These are phyloP conservation scores for Drosophila cracens DNA, from an alignment of 2,888 invertebrate genomes.

Conservation along the genomic window DNA sequence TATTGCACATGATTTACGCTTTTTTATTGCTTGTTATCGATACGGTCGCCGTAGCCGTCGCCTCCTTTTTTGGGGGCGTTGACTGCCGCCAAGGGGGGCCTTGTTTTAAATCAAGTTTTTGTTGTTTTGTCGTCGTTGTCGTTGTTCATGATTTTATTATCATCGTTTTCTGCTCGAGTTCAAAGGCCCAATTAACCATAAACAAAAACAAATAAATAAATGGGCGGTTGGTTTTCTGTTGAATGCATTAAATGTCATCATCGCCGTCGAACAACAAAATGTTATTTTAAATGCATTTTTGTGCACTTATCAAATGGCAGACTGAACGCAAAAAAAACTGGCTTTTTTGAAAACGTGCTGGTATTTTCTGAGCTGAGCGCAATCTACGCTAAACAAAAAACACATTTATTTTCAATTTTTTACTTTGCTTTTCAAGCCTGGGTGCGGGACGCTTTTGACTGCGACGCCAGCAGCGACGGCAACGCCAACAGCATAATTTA, in stretches of 20 bases:
- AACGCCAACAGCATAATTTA: conserved; percentile 67
- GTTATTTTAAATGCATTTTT: conserved; percentile 58
- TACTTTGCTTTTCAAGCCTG: conserved; percentile 37
- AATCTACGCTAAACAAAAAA: conserved; percentile 46
- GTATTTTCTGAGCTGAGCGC: conserved; percentile 66
- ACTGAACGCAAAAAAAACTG: conserved; percentile 14
- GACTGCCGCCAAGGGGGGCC: conserved; percentile 50
- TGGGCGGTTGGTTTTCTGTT: conserved; percentile 27
- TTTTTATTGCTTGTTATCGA: conserved; percentile 44
- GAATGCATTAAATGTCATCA: conserved; percentile 59
- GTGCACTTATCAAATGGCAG: conserved; percentile 73
- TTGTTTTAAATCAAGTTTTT: conserved; percentile 68
- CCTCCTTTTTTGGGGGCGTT: conserved; percentile 64
- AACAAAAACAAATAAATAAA: conserved; percentile 48
- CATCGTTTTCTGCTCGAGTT: conserved; percentile 57
- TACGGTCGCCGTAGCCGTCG: conserved; percentile 7
- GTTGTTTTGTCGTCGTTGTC: neutral
- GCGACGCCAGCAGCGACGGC: conserved; percentile 24
- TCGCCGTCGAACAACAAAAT: conserved; percentile 26
- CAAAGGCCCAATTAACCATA: conserved; percentile 75
- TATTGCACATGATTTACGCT: conserved; percentile 47
- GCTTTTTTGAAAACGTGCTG: conserved; percentile 69
- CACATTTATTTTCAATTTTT: conserved; percentile 1
- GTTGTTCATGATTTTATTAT: conserved; percentile 56
- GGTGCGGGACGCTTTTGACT: conserved; percentile 46